A percentile compares a stretch with the other conserved stretches of the same genome.
Evolutionary conservation across 2,888 invertebrate genomes (phyloP).

Genomic region (Daptonema setosum): DNA sequence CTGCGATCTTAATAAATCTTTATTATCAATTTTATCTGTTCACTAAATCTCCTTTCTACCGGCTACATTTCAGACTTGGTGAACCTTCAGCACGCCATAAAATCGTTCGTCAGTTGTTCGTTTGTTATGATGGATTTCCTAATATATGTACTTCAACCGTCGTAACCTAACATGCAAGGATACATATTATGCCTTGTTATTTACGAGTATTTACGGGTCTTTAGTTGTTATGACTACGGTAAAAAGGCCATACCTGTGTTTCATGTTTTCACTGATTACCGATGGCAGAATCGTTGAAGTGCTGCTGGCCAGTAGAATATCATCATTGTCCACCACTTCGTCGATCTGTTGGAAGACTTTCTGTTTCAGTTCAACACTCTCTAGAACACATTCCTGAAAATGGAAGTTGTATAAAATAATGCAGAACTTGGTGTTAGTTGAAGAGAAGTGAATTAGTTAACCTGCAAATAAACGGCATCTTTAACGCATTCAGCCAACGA

Average conservation of each 20-base stretch:
- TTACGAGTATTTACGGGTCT: too few relatives aligned
- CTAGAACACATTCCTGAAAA: constrained; percentile 66
- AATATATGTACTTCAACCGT: too few relatives aligned
- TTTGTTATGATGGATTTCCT: too few relatives aligned
- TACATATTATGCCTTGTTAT: too few relatives aligned
- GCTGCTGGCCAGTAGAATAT: constrained; percentile 54
- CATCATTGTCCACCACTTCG: constrained; percentile 1
- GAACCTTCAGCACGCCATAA: too few relatives aligned
- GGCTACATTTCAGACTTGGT: too few relatives aligned
- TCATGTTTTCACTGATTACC: constrained; percentile 38
- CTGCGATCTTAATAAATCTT: not conserved
- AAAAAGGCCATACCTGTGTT: not conserved
- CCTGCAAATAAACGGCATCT: not conserved
- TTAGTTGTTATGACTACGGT: too few relatives aligned
- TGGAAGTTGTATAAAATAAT: not conserved
- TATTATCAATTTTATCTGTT: too few relatives aligned
- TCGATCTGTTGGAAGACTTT: constrained; percentile 57
- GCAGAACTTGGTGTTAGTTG: not conserved
- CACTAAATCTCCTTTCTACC: too few relatives aligned
- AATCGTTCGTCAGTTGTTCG: too few relatives aligned
- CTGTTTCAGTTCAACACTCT: constrained; percentile 57
- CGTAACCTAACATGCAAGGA: too few relatives aligned
- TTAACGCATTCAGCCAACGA: not conserved
- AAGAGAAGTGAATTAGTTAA: not conserved
- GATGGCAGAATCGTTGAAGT: constrained; percentile 78